phyloP scores from a whole-genome alignment of 2,797 vertebrate genomes.

The Clarias fuscus region DNA sequence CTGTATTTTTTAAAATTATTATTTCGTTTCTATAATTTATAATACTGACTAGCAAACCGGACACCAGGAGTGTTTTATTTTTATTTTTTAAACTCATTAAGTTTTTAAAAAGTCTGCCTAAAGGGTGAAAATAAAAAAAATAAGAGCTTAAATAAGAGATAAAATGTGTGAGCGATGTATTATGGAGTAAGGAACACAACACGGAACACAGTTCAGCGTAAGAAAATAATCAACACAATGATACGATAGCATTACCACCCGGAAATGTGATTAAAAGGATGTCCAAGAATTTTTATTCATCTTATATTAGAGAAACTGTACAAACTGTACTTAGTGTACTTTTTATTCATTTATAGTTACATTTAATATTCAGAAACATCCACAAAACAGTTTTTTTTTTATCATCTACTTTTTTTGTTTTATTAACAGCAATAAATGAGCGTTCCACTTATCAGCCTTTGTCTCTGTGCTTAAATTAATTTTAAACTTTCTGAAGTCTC shows the following conservation, averaged over 20 bases:
- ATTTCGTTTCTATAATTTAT: neutral
- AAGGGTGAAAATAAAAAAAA: neutral
- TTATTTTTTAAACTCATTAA: neutral
- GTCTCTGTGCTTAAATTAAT: neutral
- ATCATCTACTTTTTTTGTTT: neutral
- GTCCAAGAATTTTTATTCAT: neutral
- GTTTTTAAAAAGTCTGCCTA: neutral
- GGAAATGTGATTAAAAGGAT: neutral
- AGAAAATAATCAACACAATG: neutral
- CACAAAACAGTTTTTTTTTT: neutral
- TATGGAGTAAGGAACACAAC: neutral
- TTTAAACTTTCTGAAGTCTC: neutral
- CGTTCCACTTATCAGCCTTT: neutral
- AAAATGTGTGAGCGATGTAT: neutral
- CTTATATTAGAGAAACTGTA: neutral
- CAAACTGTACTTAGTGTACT: neutral
- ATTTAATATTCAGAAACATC: neutral
- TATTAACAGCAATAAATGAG: neutral
- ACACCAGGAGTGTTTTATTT: neutral
- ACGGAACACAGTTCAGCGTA: no score
- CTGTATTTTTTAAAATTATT: neutral
- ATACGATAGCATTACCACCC: neutral
- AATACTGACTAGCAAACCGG: neutral
- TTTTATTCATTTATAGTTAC: neutral
- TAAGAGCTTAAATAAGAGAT: neutral